A percentile compares a stretch with the other conserved stretches of the same genome.
phyloP scores from a whole-genome alignment of 2,113 vertebrate species.

The Axis porcinus region DNA sequence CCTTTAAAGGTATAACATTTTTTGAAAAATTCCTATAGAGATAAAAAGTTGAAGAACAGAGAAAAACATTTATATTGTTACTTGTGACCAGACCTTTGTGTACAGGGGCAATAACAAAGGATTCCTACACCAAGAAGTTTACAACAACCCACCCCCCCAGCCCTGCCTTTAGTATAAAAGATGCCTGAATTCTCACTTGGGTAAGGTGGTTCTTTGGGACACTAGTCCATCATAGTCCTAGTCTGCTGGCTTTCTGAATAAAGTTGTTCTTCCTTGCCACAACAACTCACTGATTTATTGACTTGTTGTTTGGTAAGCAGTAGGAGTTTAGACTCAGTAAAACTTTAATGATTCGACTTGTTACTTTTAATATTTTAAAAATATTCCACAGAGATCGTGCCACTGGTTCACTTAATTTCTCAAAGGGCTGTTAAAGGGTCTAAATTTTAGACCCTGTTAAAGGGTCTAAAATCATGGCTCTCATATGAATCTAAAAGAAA shows the following conservation, averaged over 20 bases:
- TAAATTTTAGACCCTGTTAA: not conserved
- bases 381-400: not conserved
- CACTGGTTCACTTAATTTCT: not conserved
- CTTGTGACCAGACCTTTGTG: not conserved
- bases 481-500: not conserved
- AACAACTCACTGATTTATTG: not conserved
- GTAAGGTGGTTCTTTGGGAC: not conserved
- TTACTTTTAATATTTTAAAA: not conserved
- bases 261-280: not conserved
- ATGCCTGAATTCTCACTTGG: not conserved
- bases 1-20: not conserved
- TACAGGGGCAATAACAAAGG: not conserved
- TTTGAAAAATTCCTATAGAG: not conserved
- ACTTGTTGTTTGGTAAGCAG: not conserved
- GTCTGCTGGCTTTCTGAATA: not conserved
- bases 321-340: not conserved
- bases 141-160: accelerated
- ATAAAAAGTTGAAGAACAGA: not conserved
- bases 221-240: not conserved
- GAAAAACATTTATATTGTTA: not conserved
- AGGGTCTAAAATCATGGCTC: not conserved
- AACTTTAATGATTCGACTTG: not conserved
- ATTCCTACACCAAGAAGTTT: not conserved
- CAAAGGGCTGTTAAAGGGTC: not conserved
- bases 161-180: not conserved